Evolutionary conservation across 2,888 invertebrate species (phyloP), one percentile per base, ranked within the genome.

Genomic region (Scelioninae gen. 2): DNA sequence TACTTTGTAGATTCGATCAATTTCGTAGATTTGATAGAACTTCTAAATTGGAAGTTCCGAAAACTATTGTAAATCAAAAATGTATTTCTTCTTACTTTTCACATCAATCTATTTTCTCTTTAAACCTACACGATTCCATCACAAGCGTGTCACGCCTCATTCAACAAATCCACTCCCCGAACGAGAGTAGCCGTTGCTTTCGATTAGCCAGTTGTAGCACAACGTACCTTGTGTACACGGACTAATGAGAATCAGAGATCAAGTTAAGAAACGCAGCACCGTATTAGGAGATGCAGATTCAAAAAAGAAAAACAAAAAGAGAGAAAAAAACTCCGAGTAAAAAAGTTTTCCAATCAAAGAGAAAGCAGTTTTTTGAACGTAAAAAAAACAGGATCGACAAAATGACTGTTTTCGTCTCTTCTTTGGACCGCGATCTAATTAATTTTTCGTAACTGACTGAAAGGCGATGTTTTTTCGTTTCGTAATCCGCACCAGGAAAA

Each of bases 261-360:
- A 35, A 52, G 48, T 68, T 33, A 52, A 68, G 19, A 57, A 48
- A 31, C 31, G 52, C 18, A 11, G 39, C 15, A 15, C 10, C 11
- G 45, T 9, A 57, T 48, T 57, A 63, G 77, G 80, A 77, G 78
- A 82, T 82, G 80, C 80, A 81, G 79, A 82, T 82, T 82, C 80
- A 81, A 82, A 82, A 81, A n/a, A n/a, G n/a, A n/a, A n/a, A n/a
- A n/a, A n/a, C n/a, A n/a, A n/a, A n/a, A n/a, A n/a, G n/a, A n/a
- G n/a, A n/a, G n/a, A n/a, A n/a, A 81, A 82, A 83, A 77, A 79
- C 77, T 53, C 64, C 43, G 57, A 57, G 77, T 71, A 74, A 76
- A 78, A 80, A 83, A 83, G 80, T 83, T 83, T 83, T 83, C 79
- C 81, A 83, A 84, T 84, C 82, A 83, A 80, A 80, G 77, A 69